phyloP scores from a whole-genome alignment of 64 coral and sea anemone species.

The Cladopsammia gracilis region DNA sequence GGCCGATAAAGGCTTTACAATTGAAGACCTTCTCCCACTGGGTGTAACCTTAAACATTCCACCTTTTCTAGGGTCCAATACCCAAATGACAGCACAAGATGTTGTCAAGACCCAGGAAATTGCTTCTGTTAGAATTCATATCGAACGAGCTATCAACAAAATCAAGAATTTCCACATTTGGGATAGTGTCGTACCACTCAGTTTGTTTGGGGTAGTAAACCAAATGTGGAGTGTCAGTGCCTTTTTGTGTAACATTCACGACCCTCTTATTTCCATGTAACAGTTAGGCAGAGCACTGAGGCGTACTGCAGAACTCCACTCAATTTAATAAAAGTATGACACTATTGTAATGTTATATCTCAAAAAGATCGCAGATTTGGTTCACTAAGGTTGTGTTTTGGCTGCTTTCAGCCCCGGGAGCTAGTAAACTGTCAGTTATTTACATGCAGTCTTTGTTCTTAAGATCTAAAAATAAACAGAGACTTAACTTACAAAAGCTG shows the following conservation, averaged over 20 bases:
- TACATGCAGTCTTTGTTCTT: too few relatives aligned
- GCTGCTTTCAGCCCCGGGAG: too few relatives aligned
- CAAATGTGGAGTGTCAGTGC: conserved; percentile 44
- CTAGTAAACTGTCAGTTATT: too few relatives aligned
- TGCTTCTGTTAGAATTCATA: too few relatives aligned
- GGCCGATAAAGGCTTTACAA: conserved; percentile 65
- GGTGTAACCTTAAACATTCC: conserved; percentile 50
- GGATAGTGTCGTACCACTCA: conserved; percentile 44
- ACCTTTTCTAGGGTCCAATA: conserved; percentile 36
- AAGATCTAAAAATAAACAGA: too few relatives aligned
- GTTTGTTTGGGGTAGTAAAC: conserved; percentile 59
- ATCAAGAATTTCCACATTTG: conserved; percentile 59
- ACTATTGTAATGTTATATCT: too few relatives aligned
- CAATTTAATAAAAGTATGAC: too few relatives aligned
- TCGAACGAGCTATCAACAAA: conserved; percentile 36
- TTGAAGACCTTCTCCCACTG: conserved; percentile 19
- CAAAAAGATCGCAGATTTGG: too few relatives aligned
- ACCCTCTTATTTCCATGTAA: conserved; percentile 51
- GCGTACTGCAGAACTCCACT: too few relatives aligned
- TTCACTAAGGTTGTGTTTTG: too few relatives aligned
- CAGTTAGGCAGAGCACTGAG: neutral
- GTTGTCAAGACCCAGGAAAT: neutral
- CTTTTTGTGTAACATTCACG: conserved; percentile 39
- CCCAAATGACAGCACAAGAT: conserved; percentile 44
- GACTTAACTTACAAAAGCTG: too few relatives aligned